Evolutionary conservation across 2,888 invertebrate genomes (phyloP), one percentile per base, ranked within the genome.

Genomic region (Lucinisca nassula): DNA sequence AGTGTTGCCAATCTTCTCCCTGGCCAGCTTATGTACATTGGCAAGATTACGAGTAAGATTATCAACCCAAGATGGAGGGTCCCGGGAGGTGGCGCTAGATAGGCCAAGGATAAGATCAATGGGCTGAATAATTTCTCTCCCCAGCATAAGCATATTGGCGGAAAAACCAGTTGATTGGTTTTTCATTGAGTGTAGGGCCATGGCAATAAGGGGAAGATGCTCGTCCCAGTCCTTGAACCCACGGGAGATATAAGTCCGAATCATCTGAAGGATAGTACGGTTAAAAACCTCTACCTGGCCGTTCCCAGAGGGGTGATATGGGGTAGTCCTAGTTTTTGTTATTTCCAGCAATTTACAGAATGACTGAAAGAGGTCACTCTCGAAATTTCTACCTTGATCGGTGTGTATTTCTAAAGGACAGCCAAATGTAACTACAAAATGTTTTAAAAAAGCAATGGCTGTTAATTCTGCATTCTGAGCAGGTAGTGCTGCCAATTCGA

Each of bases 351-450:
- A 14, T 49, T 77, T 35, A 32, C 85, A 88, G 8, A 85, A 61
- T 21, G 74, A 76, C 0, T 38, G 14, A 32, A 82, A 82, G 24
- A 88, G 38, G 17, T 82, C 67, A 30, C 76, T 49, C 17, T 82
- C 84, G 12, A 88, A 82, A 38, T 84, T 88, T 8, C 37, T 17
- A 0, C 88, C 83, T 24, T 85, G 82, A 40, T 88, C 83, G n/a
- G 90, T 85, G 8, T 88, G 77, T 14, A 92, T 61, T 27, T 84
- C 51, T 24, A 85, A 70, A 12, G 89, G 89, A 24, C 86, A 83
- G 0, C 89, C 89, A 74, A 88, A 91, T n/a, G 73, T 74, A n/a
- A 45, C 37, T 27, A 90, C 32, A 27, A 85, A 80, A 0, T 49
- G n/a, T 2, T 38, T 37, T 2, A 80, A 51, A 30, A 83, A 40